Conservation (phyloP, 2,888 invertebrate genomes). For the Achlya flavicornis region DNA sequence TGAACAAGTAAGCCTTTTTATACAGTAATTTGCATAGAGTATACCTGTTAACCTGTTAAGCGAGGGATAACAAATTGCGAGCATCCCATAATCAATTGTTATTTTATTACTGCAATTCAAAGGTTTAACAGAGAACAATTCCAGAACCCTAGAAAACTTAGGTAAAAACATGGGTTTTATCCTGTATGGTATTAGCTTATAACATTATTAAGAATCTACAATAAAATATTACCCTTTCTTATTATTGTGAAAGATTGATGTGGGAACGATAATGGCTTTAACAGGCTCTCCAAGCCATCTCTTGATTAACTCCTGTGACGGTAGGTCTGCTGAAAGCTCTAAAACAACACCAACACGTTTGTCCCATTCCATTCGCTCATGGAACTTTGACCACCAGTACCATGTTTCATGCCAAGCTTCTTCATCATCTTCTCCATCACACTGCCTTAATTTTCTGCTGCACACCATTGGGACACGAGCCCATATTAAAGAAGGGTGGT, state of each 20-base stretch:
- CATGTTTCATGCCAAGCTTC: constrained; percentile 86
- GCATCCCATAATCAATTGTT: no score
- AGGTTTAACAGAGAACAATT: no score
- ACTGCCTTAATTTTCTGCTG: constrained; percentile 50
- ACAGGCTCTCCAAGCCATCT: constrained; percentile 98
- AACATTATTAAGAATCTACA: neutral
- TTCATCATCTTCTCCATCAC: constrained; percentile 65
- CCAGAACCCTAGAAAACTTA: no score
- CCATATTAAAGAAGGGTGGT: constrained; percentile 85
- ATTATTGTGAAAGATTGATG: constrained; percentile 94
- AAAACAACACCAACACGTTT: constrained; percentile 88
- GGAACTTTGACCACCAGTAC: constrained; percentile 92
- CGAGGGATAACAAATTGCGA: no score
- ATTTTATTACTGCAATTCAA: no score
- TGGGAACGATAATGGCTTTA: constrained; percentile 91
- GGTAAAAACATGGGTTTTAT: no score
- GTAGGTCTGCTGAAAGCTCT: constrained; percentile 92
- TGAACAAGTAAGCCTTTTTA: no score
- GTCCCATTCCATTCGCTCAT: constrained; percentile 83
- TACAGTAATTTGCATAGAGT: no score
- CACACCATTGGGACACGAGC: constrained; percentile 86
- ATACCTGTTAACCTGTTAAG: no score
- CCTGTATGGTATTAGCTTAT: neutral
- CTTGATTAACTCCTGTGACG: constrained; percentile 86
- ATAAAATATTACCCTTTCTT: constrained; percentile 90